Evolutionary conservation across 2,888 invertebrate species (phyloP).

Genomic region (Diarsia mendica): DNA sequence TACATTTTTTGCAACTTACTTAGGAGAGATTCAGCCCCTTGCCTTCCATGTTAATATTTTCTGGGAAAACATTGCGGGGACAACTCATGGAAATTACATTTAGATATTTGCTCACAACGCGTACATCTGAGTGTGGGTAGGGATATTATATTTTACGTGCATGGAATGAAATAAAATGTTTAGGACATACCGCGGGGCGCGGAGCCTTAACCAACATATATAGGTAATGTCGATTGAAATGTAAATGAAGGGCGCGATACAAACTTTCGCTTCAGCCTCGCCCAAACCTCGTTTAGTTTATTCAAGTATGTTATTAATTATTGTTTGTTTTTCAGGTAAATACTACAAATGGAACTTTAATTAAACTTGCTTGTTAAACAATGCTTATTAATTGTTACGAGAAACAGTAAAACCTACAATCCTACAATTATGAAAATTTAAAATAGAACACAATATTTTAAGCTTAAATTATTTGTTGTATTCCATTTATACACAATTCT

Average conservation of each 20-base stretch:
- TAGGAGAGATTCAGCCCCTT: slow-evolving; percentile 90
- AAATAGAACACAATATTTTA: slow-evolving; percentile 17
- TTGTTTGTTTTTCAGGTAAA: slow-evolving; percentile 41
- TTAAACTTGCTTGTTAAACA: slow-evolving; percentile 39
- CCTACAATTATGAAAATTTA: not conserved
- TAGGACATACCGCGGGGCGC: slow-evolving; percentile 79
- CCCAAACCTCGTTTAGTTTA: slow-evolving; percentile 77
- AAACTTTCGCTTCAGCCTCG: slow-evolving; percentile 71
- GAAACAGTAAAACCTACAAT: slow-evolving; percentile 27
- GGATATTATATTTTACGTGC: slow-evolving; percentile 90
- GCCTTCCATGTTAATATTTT: slow-evolving; percentile 90
- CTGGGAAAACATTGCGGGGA: slow-evolving; percentile 90
- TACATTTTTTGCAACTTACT: slow-evolving; percentile 91
- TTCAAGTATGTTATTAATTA: slow-evolving; percentile 69
- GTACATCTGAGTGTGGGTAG: slow-evolving; percentile 87
- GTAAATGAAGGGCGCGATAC: slow-evolving; percentile 85
- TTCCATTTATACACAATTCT: slow-evolving; percentile 4
- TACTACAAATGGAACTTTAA: slow-evolving; percentile 40
- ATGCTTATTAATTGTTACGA: slow-evolving; percentile 12
- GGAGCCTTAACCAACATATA: slow-evolving; percentile 75
- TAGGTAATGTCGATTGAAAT: slow-evolving; percentile 87
- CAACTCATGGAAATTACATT: slow-evolving; percentile 91
- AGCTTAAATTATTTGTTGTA: slow-evolving; percentile 16
- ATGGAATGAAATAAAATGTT: slow-evolving; percentile 89
- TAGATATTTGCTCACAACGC: slow-evolving; percentile 89